A percentile compares a stretch with the other conserved stretches of the same genome.
Evolutionary conservation across 2,113 vertebrate genomes (phyloP).

Genomic region (Mohoua ochrocephala): DNA sequence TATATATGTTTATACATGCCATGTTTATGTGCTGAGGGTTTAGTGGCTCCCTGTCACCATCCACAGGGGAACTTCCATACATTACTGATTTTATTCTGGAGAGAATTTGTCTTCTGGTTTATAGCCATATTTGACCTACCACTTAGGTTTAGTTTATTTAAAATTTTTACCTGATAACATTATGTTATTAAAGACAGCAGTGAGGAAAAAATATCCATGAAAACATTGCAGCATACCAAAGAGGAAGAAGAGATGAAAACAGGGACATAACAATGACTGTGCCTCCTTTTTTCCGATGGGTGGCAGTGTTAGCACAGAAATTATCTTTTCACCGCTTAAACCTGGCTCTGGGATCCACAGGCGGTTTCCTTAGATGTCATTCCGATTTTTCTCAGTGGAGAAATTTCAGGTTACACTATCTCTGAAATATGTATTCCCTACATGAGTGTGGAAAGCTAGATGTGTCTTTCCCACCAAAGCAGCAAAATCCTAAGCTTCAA

Average conservation of each 20-base stretch:
- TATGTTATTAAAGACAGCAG: not conserved
- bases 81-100: not conserved
- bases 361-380: not conserved
- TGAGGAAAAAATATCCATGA: not conserved
- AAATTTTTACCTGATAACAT: not conserved
- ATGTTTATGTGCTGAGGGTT: not conserved
- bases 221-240: not conserved
- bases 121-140: not conserved
- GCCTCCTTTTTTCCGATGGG: not conserved
- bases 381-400: not conserved
- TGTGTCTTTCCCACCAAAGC: not conserved
- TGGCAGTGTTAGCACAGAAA: slow-evolving; percentile 38
- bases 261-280: not conserved
- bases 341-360: not conserved
- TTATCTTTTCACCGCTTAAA: not conserved
- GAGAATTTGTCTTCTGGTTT: no score
- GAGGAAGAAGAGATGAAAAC: not conserved
- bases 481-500: not conserved
- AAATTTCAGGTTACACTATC: slow-evolving; percentile 1
- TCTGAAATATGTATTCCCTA: not conserved
- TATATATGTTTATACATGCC: not conserved
- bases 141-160: not conserved
- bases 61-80: not conserved
- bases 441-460: not conserved
- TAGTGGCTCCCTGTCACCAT: not conserved